Evolutionary conservation across 1,140 invertebrate genomes (phyloP).

Genomic region (Camponotus vicinus): DNA sequence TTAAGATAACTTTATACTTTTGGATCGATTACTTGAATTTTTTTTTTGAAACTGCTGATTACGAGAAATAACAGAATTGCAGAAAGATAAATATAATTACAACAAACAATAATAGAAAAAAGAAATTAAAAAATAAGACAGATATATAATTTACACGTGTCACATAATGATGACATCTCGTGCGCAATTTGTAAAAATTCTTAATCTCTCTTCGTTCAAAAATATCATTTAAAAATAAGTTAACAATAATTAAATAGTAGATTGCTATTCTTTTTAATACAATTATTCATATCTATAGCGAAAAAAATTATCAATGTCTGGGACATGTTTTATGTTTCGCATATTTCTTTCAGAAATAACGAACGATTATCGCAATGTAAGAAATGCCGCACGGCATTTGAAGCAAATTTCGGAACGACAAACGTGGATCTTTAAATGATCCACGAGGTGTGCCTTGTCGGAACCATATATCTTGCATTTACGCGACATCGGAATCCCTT

Average conservation of each 20-base stretch:
- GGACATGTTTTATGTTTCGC: not conserved
- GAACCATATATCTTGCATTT: constrained; percentile 73
- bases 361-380: constrained; percentile 32
- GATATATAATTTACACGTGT: not conserved
- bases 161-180: not conserved
- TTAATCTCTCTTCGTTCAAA: not conserved
- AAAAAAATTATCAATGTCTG: not conserved
- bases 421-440: constrained; percentile 63
- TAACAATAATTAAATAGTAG: not conserved
- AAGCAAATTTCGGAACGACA: constrained; percentile 59
- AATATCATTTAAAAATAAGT: not conserved
- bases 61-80: not conserved
- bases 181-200: constrained; percentile 8
- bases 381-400: constrained; percentile 52
- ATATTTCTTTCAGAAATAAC: not conserved
- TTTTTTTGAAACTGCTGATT: not conserved
- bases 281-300: not conserved
- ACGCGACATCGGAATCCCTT: constrained; percentile 82
- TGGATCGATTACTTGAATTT: not conserved
- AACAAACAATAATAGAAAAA: constrained; percentile 16
- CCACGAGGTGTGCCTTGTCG: constrained; percentile 38
- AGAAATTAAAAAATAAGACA: not conserved
- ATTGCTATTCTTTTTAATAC: not conserved
- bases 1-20: not conserved
- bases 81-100: constrained; percentile 10